A percentile compares a stretch with the other conserved stretches of the same genome.
These are phyloP conservation scores for Ibycter americanus DNA, from an alignment of 2,797 vertebrate genomes.

Conservation along the genomic window DNA sequence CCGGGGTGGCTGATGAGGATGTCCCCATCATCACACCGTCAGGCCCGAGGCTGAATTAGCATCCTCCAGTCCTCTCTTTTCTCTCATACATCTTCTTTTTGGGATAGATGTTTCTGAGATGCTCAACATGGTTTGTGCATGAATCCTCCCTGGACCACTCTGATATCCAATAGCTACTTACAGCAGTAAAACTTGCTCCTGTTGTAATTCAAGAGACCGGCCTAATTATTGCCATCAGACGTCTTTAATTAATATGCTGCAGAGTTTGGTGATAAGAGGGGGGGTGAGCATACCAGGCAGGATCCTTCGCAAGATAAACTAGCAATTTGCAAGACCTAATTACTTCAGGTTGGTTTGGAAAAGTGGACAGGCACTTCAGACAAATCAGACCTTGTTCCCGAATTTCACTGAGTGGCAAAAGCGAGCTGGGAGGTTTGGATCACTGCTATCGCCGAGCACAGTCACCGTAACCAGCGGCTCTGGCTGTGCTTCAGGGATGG, in stretches of 20 bases:
- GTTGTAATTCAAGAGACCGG: background rate
- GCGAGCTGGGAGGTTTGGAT: background rate
- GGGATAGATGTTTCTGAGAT: background rate
- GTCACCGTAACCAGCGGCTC: background rate
- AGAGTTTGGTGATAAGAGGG: background rate
- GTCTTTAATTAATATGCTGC: conserved; percentile 34
- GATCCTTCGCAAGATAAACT: background rate
- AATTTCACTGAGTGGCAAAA: background rate
- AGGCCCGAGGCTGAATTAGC: background rate
- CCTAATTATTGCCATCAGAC: background rate
- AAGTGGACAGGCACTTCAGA: background rate
- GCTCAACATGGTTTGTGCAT: background rate
- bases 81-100: background rate
- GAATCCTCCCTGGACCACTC: background rate
- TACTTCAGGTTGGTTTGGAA: background rate
- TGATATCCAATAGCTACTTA: background rate
- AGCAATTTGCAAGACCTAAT: background rate
- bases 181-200: background rate
- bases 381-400: background rate
- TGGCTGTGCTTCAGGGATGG: background rate
- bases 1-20: fast-evolving
- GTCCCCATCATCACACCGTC: background rate
- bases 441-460: background rate
- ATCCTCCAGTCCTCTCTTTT: background rate
- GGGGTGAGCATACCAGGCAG: background rate